A percentile compares a stretch with the other conserved stretches of the same genome.
Conservation (phyloP, 2,113 vertebrate species). For the Numida meleagris region DNA sequence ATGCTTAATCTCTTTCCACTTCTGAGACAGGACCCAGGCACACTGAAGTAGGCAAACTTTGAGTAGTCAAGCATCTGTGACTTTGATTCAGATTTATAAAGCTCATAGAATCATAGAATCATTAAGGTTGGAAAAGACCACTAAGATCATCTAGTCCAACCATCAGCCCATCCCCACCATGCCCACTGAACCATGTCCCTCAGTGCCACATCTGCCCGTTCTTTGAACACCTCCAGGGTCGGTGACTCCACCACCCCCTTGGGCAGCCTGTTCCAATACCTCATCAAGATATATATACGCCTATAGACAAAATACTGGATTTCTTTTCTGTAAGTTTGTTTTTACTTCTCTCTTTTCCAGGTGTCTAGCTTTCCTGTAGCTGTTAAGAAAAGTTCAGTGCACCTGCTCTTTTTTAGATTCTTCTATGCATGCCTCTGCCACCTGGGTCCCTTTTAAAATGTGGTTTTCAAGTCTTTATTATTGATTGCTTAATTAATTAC, state of each 20-base stretch:
- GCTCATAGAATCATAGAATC: too few relatives aligned
- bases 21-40: background rate
- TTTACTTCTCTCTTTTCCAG: background rate
- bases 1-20: background rate
- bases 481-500: slow-evolving; percentile 15
- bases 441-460: background rate
- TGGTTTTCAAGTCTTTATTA: background rate
- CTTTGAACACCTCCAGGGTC: too few relatives aligned
- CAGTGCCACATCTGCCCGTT: too few relatives aligned
- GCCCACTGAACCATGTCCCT: too few relatives aligned
- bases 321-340: background rate
- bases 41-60: background rate
- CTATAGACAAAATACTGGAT: background rate
- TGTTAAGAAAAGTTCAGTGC: background rate
- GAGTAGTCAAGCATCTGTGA: background rate
- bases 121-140: too few relatives aligned
- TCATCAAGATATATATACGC: background rate
- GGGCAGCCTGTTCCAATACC: too few relatives aligned
- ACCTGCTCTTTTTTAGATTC: background rate
- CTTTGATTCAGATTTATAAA: background rate
- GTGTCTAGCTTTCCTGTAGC: background rate
- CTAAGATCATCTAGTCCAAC: too few relatives aligned
- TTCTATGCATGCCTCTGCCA: background rate
- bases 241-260: too few relatives aligned
- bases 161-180: too few relatives aligned